Conservation (phyloP, 2,888 invertebrate genomes). For the Matsumyia berberina region DNA sequence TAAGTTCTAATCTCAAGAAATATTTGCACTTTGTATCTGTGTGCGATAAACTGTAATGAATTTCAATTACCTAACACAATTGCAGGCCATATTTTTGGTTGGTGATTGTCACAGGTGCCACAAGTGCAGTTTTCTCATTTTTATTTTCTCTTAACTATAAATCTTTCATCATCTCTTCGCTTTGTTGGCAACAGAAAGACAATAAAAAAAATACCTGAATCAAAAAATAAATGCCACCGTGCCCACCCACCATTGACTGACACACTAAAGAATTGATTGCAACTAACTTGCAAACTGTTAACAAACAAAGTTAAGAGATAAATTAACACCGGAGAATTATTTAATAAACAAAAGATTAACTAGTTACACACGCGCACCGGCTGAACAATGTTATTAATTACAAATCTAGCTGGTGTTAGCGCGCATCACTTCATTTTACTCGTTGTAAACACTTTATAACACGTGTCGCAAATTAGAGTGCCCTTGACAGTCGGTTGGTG, state of each 20-base stretch:
- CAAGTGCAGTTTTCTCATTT: constrained; percentile 15
- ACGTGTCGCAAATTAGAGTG: constrained; percentile 63
- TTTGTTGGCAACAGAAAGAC: background rate
- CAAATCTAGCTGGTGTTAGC: constrained; percentile 5
- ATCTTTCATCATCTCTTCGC: constrained; percentile 1
- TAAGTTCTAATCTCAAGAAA: constrained; percentile 6
- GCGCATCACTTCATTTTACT: constrained; percentile 10
- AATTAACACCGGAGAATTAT: constrained; percentile 4
- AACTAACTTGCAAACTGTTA: constrained; percentile 34
- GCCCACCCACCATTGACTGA: background rate
- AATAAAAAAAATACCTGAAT: background rate
- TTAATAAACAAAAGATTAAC: constrained; percentile 43
- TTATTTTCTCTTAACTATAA: background rate
- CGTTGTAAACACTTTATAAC: constrained; percentile 48
- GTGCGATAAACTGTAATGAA: constrained; percentile 23
- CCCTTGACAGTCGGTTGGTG: constrained; percentile 61
- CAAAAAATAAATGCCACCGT: background rate
- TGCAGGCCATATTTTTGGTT: constrained; percentile 9
- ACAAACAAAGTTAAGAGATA: constrained; percentile 23
- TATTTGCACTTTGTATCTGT: constrained; percentile 49
- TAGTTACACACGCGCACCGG: constrained; percentile 27
- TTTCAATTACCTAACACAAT: constrained; percentile 29
- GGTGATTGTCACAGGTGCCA: constrained; percentile 5
- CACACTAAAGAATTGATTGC: background rate
- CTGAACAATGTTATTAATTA: constrained; percentile 22